Evolutionary conservation across 2,888 invertebrate genomes (phyloP), one percentile per base, ranked within the genome.

Genomic region (Hyles lineata): DNA sequence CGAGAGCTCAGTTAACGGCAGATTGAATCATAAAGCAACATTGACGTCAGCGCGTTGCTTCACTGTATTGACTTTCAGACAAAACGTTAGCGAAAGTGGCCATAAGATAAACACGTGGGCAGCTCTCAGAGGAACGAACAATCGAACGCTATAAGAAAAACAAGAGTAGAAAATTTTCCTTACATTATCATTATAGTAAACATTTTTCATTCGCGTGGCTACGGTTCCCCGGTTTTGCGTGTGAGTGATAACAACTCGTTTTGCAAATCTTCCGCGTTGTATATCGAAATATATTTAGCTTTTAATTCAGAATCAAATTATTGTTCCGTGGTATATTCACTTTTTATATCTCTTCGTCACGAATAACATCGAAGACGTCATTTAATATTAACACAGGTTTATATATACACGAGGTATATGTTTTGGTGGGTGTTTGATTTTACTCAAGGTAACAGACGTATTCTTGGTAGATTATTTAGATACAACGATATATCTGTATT

Each of bases 1-100:
- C 84, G 85, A 86, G 87, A 87, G 86, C 87, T 86, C 86, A 85
- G 90, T 89, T 90, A 89, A 85, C 90, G 87, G 87, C 88, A 86
- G 87, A 90, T 91, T 89, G 91, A 90, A 90, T 92, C 91, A 91
- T 92, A 92, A 92, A 92, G 90, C 87, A 90, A 86, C 86, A 90
- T 89, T 93, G 92, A 93, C 93, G 93, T 93, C 92, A 93, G 83
- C 81, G 78, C 81, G 80, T 85, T 87, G 86, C 86, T 86, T 84
- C 84, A 81, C 80, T 83, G 81, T 84, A 87, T 85, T 83, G 83
- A 84, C 87, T 85, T 84, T 83, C 84, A 82, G 79, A 76, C 79
- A 81, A 82, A 81, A 80, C 83, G 86, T 83, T 83, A 83, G 80
- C 81, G 83, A 86, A 85, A 86, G 84, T 85, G 81, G 83, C 82